These are phyloP conservation scores for Columba guinea DNA, from an alignment of 2,797 vertebrate genomes.

Conservation along the genomic window DNA sequence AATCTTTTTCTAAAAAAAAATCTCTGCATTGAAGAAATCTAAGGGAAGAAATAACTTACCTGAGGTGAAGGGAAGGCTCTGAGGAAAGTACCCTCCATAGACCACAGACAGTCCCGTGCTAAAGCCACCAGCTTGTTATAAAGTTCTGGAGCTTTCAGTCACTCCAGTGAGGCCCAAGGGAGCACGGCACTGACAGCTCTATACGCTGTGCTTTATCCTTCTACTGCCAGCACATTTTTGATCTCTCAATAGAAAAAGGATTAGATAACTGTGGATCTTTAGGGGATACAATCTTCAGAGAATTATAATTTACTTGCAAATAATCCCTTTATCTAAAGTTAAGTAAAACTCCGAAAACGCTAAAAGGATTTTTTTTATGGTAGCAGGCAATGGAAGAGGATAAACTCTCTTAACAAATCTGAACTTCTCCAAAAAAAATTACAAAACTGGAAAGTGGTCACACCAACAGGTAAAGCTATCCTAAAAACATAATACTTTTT, in stretches of 20 bases:
- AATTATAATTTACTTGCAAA: conserved; percentile 46
- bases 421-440: conserved; percentile 4
- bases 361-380: conserved; percentile 5
- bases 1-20: background rate
- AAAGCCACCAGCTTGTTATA: background rate
- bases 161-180: background rate
- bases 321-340: conserved; percentile 45
- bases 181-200: conserved; percentile 20
- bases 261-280: conserved; percentile 43
- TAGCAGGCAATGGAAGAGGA: background rate
- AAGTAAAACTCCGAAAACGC: conserved; percentile 39
- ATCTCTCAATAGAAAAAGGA: conserved; percentile 47
- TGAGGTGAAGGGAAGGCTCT: background rate
- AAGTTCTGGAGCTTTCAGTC: background rate
- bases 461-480: background rate
- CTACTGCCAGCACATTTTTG: conserved; percentile 33
- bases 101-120: background rate
- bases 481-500: background rate
- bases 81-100: background rate
- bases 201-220: conserved; percentile 22
- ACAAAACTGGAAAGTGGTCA: background rate
- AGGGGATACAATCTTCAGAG: conserved; percentile 32
- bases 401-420: conserved; percentile 1
- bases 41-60: background rate
- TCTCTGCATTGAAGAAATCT: background rate